Evolutionary conservation across 1,140 invertebrate species (phyloP).

Genomic region (Cyclina sinensis): DNA sequence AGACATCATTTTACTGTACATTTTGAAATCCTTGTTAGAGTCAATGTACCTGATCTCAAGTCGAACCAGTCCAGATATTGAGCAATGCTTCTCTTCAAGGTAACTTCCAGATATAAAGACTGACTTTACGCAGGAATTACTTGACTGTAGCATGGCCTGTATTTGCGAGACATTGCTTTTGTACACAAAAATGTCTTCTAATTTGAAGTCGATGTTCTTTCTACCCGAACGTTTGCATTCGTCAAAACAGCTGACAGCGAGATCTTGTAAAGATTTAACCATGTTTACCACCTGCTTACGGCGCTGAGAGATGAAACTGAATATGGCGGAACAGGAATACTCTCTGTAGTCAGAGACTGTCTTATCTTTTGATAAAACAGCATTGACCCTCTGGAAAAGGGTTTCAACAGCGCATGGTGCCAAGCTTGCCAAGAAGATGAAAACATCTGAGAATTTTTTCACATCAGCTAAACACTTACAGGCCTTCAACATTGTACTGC

Average conservation of each 20-base stretch:
- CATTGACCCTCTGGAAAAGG: not conserved
- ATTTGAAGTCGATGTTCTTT: not conserved
- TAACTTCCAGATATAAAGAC: not conserved
- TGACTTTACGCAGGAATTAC: not conserved
- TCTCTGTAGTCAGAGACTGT: not conserved
- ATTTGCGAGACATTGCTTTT: not conserved
- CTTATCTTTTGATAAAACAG: not conserved
- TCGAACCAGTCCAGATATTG: not conserved
- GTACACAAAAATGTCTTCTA: conserved; percentile 21
- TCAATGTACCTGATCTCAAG: conserved; percentile 15
- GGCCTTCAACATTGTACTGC: not conserved
- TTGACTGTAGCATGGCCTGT: not conserved
- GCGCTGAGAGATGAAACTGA: conserved; percentile 1
- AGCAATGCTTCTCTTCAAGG: no score
- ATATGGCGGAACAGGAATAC: not conserved
- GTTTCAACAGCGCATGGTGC: not conserved
- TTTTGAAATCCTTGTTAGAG: not conserved
- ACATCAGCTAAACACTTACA: not conserved
- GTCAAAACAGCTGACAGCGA: not conserved
- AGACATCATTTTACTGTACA: not conserved
- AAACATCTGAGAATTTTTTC: not conserved
- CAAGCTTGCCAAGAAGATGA: not conserved
- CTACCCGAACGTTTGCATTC: not conserved
- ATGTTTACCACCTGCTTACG: not conserved
- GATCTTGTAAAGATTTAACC: not conserved